Percentiles rank a stretch among this genome's conserved stretches.
Conservation (phyloP, 1,140 invertebrate genomes). For the Himalopsyche phryganea region DNA sequence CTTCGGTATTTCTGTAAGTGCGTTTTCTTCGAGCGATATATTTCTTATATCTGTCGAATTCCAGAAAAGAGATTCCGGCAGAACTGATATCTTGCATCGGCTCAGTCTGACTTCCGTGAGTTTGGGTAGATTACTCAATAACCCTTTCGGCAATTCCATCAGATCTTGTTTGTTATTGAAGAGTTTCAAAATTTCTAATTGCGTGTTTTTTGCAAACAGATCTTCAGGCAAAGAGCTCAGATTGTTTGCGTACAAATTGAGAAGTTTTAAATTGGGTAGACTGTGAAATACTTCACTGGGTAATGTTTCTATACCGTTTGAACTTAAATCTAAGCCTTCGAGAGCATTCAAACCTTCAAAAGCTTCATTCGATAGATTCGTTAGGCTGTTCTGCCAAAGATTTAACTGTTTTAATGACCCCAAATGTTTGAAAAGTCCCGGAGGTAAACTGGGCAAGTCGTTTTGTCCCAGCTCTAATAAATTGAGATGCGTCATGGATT, state of each 20-base stretch:
- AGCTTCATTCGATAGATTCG: slow-evolving; percentile 53
- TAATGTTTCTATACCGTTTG: slow-evolving; percentile 58
- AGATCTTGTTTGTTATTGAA: slow-evolving; percentile 55
- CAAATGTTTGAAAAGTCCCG: slow-evolving; percentile 58
- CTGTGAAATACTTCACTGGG: slow-evolving; percentile 56
- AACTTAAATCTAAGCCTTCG: slow-evolving; percentile 58
- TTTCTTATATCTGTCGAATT: slow-evolving; percentile 53
- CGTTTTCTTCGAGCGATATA: slow-evolving; percentile 57
- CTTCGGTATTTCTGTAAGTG: slow-evolving; percentile 51
- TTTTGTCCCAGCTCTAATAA: slow-evolving; percentile 62
- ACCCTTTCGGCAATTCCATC: slow-evolving; percentile 50
- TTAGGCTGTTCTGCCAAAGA: slow-evolving; percentile 61
- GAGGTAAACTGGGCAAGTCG: slow-evolving; percentile 54
- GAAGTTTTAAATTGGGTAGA: slow-evolving; percentile 54
- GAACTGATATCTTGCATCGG: slow-evolving; percentile 45
- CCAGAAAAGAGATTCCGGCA: slow-evolving; percentile 58
- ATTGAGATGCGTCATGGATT: slow-evolving; percentile 52
- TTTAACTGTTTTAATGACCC: slow-evolving; percentile 56
- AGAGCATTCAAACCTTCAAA: slow-evolving; percentile 58
- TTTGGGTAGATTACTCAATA: slow-evolving; percentile 56
- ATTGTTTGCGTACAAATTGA: slow-evolving; percentile 60
- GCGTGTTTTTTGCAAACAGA: slow-evolving; percentile 54
- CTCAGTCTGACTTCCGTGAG: slow-evolving; percentile 52
- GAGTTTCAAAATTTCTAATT: slow-evolving; percentile 54
- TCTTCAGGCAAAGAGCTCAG: slow-evolving; percentile 57